phyloP scores from a whole-genome alignment of 2,888 invertebrate species.

The Orgyia antiqua region DNA sequence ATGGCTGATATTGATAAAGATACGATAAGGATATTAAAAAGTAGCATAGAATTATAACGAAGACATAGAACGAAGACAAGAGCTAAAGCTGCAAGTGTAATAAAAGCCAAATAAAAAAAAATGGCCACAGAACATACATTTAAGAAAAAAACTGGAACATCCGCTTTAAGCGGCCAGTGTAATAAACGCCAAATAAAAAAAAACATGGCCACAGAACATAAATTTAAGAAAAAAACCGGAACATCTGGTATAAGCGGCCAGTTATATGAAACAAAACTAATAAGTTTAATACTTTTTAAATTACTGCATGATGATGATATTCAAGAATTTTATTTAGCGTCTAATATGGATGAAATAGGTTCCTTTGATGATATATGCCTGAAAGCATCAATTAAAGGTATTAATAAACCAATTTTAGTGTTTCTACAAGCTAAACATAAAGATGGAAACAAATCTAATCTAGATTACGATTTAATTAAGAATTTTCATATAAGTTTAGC shows the following conservation, averaged over 20 bases:
- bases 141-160: slow-evolving; percentile 13
- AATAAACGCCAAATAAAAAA: too few relatives aligned
- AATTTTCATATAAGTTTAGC: slow-evolving; percentile 12
- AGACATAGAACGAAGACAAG: too few relatives aligned
- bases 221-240: slow-evolving; percentile 8
- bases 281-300: slow-evolving; percentile 18
- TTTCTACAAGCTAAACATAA: slow-evolving; percentile 22
- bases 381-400: slow-evolving; percentile 7
- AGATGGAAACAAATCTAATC: slow-evolving; percentile 7
- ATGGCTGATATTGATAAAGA: too few relatives aligned
- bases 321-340: slow-evolving; percentile 14
- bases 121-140: not conserved
- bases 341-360: slow-evolving; percentile 18
- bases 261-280: slow-evolving; percentile 22
- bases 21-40: too few relatives aligned
- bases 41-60: too few relatives aligned
- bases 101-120: too few relatives aligned
- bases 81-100: too few relatives aligned
- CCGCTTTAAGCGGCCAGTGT: too few relatives aligned
- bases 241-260: slow-evolving; percentile 21
- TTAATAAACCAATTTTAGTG: slow-evolving; percentile 5
- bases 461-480: slow-evolving; percentile 9
- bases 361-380: slow-evolving; percentile 23
- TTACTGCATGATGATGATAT: slow-evolving; percentile 6
- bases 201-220: not conserved